Base-by-base conservation (phyloP, 2,113 vertebrate species). In the Tychaedon coryphoeus region DNA sequence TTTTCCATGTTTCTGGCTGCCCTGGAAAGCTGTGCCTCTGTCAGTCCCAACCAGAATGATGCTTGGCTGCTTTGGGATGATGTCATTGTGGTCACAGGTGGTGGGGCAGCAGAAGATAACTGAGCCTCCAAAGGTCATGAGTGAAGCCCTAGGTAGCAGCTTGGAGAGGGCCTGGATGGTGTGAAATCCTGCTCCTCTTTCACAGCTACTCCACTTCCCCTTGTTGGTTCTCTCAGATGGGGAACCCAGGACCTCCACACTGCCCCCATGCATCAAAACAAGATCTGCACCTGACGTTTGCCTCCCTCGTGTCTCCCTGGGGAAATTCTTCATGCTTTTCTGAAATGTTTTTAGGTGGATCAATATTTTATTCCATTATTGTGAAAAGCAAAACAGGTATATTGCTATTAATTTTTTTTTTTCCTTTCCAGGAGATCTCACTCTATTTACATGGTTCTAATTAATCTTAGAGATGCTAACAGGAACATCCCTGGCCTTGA, bases 191-290 rank as follows among this genome's bases (percentile, higher is more conserved):
- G 13, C 10, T 88, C 20, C 17, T 62, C 24, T 90, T 77, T 38
- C 26, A 14, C 34, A 74, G 19, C 12, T 58, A 15, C 38, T 74
- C 15, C 14, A 10, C 11, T 86, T 90, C 12, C 6, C 10, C 15
- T 72, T 42, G 12, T 6, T 8, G 0, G 7, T 53, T 93, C 40
- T 62, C n/a, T 45, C 6, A 14, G 4, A 0, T 1, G 3, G 4
- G 12, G 6, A 4, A 23, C 5, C 4, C 1, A 2, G 12, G 40
- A 65, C 24, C 14, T 65, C 23, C 25, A 17, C 0, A 0, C 28
- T 31, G 9, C 12, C 19, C 20, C 8, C 25, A 18, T 0, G 0
- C 15, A 45, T 31, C 31, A 40, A 58, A 61, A 66, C 2, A 6
- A 72, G 4, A 1, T 72, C 36, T 66, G 9, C 1, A 1, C 40